These are phyloP conservation scores for Cassiopea andromeda DNA, from an alignment of 30 jellyfish, hydroid and myxozoan genomes.

Conservation along the genomic window DNA sequence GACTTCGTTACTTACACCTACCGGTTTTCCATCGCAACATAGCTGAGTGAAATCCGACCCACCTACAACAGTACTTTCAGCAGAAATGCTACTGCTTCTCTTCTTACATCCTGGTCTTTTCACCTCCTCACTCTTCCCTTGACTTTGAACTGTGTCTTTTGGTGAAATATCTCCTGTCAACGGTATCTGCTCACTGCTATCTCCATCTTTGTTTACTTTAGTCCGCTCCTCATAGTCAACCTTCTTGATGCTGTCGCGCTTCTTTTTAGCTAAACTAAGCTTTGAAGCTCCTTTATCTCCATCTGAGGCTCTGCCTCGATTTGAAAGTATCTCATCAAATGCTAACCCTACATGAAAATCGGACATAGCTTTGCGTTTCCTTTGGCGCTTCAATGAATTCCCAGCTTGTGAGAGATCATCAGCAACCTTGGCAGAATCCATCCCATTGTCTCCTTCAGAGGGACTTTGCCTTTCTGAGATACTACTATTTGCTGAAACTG, in stretches of 20 bases:
- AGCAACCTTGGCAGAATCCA: slow-evolving; percentile 40
- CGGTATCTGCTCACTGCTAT: neutral
- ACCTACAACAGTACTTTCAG: neutral
- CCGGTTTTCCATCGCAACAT: neutral
- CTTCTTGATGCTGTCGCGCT: slow-evolving; percentile 27
- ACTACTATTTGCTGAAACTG: slow-evolving; percentile 14
- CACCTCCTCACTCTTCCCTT: neutral
- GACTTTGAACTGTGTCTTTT: neutral
- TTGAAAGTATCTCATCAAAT: slow-evolving; percentile 55
- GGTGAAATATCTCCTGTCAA: neutral
- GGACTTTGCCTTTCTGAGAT: slow-evolving; percentile 14
- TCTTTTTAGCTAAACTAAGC: slow-evolving; percentile 37
- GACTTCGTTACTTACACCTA: neutral
- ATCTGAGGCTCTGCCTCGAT: slow-evolving; percentile 42
- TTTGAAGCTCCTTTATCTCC: slow-evolving; percentile 21
- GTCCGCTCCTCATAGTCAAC: slow-evolving; percentile 12
- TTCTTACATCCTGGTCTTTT: neutral
- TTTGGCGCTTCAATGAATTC: slow-evolving; percentile 58
- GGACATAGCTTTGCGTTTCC: slow-evolving; percentile 78
- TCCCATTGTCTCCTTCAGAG: neutral
- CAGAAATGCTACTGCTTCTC: neutral
- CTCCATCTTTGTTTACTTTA: neutral
- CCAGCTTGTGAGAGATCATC: slow-evolving; percentile 22
- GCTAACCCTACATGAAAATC: slow-evolving; percentile 84
- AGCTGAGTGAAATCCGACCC: neutral